A percentile compares a stretch with the other conserved stretches of the same genome.
phyloP scores from a whole-genome alignment of 1,140 invertebrate genomes.

The Leptonema lineaticorne region DNA sequence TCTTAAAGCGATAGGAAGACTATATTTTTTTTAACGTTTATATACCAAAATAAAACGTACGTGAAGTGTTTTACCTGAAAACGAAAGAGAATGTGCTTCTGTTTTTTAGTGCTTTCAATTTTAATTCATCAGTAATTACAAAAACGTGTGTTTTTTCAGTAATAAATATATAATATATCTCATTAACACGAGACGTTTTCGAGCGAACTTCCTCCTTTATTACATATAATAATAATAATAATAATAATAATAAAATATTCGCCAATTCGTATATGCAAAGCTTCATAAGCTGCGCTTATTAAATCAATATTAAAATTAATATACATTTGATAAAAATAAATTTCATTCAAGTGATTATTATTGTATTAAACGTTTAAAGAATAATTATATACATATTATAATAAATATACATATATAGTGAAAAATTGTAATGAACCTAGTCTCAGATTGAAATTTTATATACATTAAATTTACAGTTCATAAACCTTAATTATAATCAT shows the following conservation, averaged over 20 bases:
- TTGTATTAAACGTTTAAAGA: neutral
- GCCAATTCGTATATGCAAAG: constrained; percentile 6
- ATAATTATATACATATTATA: neutral
- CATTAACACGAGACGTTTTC: no score
- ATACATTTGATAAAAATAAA: no score
- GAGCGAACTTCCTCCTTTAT: no score
- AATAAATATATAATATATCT: no score
- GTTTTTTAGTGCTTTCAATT: constrained; percentile 7
- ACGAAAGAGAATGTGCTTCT: no score
- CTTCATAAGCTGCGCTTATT: constrained; percentile 1
- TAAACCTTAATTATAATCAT: no score
- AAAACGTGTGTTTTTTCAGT: neutral
- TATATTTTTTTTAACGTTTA: constrained; percentile 14
- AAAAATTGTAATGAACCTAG: constrained; percentile 3
- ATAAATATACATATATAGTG: neutral
- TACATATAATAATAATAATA: no score
- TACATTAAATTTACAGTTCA: neutral
- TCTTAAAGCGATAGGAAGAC: neutral
- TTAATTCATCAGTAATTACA: neutral
- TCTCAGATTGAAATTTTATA: constrained; percentile 9
- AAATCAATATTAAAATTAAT: no score
- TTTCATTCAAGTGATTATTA: neutral
- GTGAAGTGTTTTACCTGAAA: neutral
- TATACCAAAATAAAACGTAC: no score
- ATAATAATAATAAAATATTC: neutral